These are phyloP conservation scores for Caenorhabditis virilis DNA, from an alignment of 2,888 invertebrate genomes.

Conservation along the genomic window DNA sequence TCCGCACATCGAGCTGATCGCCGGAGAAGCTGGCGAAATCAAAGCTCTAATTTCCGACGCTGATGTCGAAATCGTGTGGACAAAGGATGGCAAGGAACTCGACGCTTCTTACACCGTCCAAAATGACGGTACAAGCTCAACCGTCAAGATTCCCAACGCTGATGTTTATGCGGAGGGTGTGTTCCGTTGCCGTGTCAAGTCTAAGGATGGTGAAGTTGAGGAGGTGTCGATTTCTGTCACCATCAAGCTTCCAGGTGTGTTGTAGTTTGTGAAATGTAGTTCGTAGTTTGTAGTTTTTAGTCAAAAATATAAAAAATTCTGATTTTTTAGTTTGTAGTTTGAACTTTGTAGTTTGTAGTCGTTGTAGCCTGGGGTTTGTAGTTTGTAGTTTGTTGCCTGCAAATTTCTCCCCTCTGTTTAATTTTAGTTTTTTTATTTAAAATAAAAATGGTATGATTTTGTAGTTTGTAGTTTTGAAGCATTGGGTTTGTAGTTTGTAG, in stretches of 20 bases:
- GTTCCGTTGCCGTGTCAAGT: constrained; percentile 42
- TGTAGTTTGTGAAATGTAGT: not conserved
- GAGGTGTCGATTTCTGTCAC: constrained; percentile 44
- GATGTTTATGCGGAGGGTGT: constrained; percentile 42
- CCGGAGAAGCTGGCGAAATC: constrained; percentile 29
- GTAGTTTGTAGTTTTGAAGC: too few relatives aligned
- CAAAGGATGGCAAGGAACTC: constrained; percentile 48
- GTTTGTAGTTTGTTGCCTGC: too few relatives aligned
- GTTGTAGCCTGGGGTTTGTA: too few relatives aligned
- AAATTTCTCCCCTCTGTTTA: too few relatives aligned
- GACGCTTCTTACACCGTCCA: constrained; percentile 36
- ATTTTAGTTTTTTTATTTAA: too few relatives aligned
- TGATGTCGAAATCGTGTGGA: constrained; percentile 45
- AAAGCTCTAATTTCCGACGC: constrained; percentile 30
- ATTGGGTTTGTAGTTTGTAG: too few relatives aligned
- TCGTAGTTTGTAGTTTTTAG: not conserved
- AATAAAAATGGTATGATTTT: too few relatives aligned
- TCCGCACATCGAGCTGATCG: constrained; percentile 23
- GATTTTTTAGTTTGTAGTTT: too few relatives aligned
- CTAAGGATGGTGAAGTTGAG: constrained; percentile 38
- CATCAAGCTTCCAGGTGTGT: constrained; percentile 41
- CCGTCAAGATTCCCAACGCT: constrained; percentile 31
- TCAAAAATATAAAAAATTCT: too few relatives aligned
- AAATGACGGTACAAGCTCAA: constrained; percentile 17
- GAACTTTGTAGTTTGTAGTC: too few relatives aligned